phyloP scores from a whole-genome alignment of 1,140 invertebrate genomes.

The Diachasmimorpha longicaudata region DNA sequence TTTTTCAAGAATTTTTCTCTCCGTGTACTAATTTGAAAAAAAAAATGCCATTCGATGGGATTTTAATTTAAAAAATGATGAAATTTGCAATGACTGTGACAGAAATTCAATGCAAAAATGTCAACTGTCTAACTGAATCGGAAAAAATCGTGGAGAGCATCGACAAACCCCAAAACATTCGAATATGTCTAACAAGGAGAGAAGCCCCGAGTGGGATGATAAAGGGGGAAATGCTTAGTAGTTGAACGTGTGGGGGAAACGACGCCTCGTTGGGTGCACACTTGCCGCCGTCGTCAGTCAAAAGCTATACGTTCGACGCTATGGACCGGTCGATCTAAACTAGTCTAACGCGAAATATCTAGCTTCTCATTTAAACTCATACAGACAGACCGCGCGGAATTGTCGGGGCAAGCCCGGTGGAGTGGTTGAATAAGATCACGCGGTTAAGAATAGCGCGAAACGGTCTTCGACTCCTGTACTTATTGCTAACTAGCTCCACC shows the following conservation, averaged over 20 bases:
- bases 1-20: too few species aligned
- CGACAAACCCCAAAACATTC: background rate
- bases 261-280: background rate
- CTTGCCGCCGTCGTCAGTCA: slow-evolving; percentile 27
- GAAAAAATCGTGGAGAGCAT: too few species aligned
- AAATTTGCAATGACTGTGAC: too few species aligned
- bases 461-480: background rate
- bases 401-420: slow-evolving; percentile 18
- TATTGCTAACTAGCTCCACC: background rate
- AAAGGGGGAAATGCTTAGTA: slow-evolving; percentile 1
- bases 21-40: too few species aligned
- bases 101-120: too few species aligned
- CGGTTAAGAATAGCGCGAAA: slow-evolving; percentile 9
- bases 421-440: slow-evolving; percentile 10
- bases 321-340: slow-evolving; percentile 22
- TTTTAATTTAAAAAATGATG: too few species aligned
- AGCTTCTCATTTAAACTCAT: background rate
- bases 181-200: background rate
- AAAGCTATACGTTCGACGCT: slow-evolving; percentile 28
- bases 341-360: background rate
- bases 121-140: too few species aligned
- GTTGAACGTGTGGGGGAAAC: background rate
- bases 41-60: too few species aligned
- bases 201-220: background rate
- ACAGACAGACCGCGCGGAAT: background rate